phyloP scores from a whole-genome alignment of 2,888 invertebrate genomes.

The Tenthredo distinguenda region DNA sequence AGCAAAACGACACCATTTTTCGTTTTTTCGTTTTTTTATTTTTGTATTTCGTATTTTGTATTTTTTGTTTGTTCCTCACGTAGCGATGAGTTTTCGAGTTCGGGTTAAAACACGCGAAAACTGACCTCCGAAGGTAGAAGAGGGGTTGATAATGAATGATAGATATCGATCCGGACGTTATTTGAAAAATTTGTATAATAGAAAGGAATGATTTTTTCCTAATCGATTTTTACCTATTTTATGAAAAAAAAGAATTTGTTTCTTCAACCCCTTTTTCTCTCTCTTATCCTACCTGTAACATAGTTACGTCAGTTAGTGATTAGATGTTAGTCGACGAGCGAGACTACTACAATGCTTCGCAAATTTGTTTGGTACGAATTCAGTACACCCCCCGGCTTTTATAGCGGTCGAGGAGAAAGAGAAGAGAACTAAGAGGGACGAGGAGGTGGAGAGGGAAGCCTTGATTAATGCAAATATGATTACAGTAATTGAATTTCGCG shows the following conservation, averaged over 20 bases:
- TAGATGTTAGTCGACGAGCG: neutral
- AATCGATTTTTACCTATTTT: too few species aligned
- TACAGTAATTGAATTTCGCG: conserved; percentile 36
- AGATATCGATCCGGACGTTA: too few species aligned
- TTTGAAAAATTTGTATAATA: too few species aligned
- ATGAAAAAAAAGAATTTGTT: too few species aligned
- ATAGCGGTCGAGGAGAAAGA: neutral
- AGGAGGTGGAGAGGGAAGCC: neutral
- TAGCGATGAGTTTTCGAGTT: neutral
- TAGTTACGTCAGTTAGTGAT: too few species aligned
- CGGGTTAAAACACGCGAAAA: neutral
- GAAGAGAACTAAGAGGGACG: neutral
- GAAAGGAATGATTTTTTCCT: too few species aligned
- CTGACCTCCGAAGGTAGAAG: neutral
- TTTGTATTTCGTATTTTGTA: neutral
- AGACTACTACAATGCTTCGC: neutral
- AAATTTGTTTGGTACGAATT: conserved; percentile 2
- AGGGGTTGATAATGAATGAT: neutral
- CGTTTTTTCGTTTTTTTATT: neutral
- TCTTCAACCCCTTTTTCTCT: too few species aligned
- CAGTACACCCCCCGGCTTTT: neutral
- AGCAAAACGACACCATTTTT: neutral
- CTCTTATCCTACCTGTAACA: too few species aligned
- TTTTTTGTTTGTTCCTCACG: neutral
- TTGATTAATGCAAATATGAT: conserved; percentile 43